These are phyloP conservation scores for Platycnemis pennipes DNA, from an alignment of 2,888 invertebrate genomes.

Conservation along the genomic window DNA sequence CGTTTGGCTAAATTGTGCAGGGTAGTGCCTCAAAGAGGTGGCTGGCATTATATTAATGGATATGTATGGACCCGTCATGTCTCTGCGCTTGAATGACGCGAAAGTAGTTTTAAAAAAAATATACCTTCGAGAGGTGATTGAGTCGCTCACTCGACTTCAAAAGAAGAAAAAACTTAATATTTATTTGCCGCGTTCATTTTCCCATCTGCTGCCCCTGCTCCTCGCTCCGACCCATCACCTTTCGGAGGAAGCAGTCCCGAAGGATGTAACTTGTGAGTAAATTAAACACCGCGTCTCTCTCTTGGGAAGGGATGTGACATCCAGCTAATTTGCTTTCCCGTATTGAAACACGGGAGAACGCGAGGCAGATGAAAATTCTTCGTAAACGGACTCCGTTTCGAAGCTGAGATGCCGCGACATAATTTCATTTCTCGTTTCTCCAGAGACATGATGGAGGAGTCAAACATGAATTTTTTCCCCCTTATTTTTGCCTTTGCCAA, in stretches of 20 bases:
- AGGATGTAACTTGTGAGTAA: background rate
- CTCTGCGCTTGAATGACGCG: no score
- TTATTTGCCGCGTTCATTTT: background rate
- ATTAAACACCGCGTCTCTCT: background rate
- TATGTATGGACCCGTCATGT: background rate
- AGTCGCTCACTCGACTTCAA: background rate
- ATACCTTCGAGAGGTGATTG: background rate
- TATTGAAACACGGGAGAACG: background rate
- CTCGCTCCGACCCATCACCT: background rate
- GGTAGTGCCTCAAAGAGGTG: no score
- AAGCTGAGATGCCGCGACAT: background rate
- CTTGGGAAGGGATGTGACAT: background rate
- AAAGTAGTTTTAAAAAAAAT: background rate
- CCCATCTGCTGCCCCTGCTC: no score
- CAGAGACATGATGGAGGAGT: no score
- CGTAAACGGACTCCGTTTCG: background rate
- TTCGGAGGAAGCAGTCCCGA: background rate
- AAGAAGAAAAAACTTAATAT: background rate
- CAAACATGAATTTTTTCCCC: no score
- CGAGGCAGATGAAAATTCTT: background rate
- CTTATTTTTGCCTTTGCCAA: no score
- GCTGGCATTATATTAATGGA: background rate
- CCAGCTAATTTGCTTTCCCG: background rate
- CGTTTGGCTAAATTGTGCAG: background rate
- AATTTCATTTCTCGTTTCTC: no score